Evolutionary conservation across 37 sponge, comb jelly and placozoan genomes (phyloP).

Genomic region (Corticium candelabrum): DNA sequence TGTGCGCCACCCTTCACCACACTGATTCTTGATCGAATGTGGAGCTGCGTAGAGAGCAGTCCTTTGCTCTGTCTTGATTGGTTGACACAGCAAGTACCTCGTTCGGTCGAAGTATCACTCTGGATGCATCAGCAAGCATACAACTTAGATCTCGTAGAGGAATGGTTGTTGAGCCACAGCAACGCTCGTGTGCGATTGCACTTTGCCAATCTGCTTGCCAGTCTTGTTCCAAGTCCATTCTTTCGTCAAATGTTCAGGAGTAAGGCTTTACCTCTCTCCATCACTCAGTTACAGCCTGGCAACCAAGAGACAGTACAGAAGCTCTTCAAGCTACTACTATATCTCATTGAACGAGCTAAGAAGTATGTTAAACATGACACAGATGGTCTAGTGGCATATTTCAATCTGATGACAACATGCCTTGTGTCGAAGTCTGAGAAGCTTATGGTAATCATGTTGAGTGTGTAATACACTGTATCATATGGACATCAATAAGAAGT

Average conservation of each 20-base stretch:
- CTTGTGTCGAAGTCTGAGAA: background rate
- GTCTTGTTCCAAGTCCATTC: background rate
- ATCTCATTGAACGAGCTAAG: background rate
- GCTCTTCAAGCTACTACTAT: background rate
- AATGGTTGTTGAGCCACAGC: background rate
- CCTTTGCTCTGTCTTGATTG: background rate
- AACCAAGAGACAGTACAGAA: background rate
- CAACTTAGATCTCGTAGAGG: background rate
- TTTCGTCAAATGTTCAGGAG: background rate
- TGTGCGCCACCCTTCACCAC: background rate
- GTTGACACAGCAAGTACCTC: background rate
- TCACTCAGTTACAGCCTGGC: background rate
- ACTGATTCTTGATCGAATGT: background rate
- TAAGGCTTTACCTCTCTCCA: background rate
- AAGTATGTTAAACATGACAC: background rate
- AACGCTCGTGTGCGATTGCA: background rate
- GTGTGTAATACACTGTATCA: background rate
- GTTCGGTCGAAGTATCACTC: background rate
- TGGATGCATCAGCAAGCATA: background rate
- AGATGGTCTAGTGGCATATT: background rate
- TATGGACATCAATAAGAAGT: background rate
- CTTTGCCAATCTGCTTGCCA: background rate
- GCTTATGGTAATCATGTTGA: background rate
- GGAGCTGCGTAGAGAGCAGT: background rate
- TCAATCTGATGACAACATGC: background rate